A percentile compares a stretch with the other conserved stretches of the same genome.
These are phyloP conservation scores for Tetragnatha versicolor DNA, from an alignment of 1,140 invertebrate genomes.

Conservation along the genomic window DNA sequence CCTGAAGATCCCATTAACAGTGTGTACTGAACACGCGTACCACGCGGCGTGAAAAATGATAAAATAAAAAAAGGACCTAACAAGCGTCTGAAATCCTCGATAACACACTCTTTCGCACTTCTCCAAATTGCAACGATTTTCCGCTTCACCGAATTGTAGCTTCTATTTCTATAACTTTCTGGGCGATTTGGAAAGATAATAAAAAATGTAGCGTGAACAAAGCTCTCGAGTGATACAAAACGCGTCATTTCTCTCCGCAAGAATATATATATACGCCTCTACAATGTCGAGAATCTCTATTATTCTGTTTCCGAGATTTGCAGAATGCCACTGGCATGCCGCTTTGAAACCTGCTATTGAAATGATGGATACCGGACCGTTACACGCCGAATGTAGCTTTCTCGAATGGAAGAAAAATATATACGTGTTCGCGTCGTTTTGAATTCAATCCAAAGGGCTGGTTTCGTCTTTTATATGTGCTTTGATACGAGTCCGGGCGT, in stretches of 20 bases:
- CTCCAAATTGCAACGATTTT: conserved; percentile 42
- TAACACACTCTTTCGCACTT: conserved; percentile 19
- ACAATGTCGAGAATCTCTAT: no score
- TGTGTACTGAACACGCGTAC: no score
- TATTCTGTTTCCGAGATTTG: no score
- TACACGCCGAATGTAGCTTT: no score
- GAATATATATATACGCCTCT: no score
- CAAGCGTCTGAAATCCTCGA: conserved; percentile 32
- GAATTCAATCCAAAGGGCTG: no score
- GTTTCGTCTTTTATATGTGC: no score
- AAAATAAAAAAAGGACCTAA: conserved; percentile 2
- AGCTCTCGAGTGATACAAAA: conserved; percentile 21
- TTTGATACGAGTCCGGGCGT: no score
- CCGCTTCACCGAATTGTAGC: not conserved
- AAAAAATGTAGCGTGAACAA: not conserved
- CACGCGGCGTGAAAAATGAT: no score
- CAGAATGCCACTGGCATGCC: no score
- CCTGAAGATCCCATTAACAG: no score
- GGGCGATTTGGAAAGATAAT: conserved; percentile 14
- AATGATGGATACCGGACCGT: conserved; percentile 4
- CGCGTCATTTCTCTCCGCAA: conserved; percentile 14
- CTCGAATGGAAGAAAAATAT: not conserved
- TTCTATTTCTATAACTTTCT: conserved; percentile 37
- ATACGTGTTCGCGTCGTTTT: no score
- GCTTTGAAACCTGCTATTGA: not conserved